Conservation (phyloP, 2,113 vertebrate genomes). For the Ammodramus savannarum region DNA sequence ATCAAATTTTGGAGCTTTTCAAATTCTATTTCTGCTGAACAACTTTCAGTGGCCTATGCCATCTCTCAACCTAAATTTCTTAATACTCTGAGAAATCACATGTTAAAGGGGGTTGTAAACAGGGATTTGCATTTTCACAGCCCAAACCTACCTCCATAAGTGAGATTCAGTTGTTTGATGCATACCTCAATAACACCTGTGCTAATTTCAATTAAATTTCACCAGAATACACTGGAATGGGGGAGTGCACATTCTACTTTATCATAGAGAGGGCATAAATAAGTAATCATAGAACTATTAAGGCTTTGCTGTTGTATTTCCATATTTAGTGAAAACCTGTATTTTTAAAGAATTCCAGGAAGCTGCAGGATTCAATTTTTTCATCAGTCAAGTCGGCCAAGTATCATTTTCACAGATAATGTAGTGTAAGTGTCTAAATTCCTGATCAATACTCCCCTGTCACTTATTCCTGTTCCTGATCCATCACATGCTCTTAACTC, state of each 20-base stretch:
- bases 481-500: not conserved
- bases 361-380: not conserved
- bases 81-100: not conserved
- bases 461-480: not conserved
- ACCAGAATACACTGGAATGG: fast-evolving
- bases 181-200: not conserved
- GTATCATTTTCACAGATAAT: not conserved
- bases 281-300: not conserved
- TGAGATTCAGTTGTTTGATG: not conserved
- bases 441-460: not conserved
- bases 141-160: not conserved
- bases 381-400: not conserved
- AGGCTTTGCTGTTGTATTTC: not conserved
- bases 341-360: not conserved
- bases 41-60: not conserved
- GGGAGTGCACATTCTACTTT: fast-evolving
- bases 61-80: not conserved
- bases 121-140: not conserved
- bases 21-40: not conserved
- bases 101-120: not conserved
- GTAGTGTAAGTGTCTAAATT: not conserved
- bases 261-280: not conserved
- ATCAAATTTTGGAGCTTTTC: not conserved
- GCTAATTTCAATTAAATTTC: not conserved
- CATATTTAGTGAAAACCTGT: not conserved